These are phyloP conservation scores for Papilio gigon DNA, from an alignment of 2,888 invertebrate species.

Conservation along the genomic window DNA sequence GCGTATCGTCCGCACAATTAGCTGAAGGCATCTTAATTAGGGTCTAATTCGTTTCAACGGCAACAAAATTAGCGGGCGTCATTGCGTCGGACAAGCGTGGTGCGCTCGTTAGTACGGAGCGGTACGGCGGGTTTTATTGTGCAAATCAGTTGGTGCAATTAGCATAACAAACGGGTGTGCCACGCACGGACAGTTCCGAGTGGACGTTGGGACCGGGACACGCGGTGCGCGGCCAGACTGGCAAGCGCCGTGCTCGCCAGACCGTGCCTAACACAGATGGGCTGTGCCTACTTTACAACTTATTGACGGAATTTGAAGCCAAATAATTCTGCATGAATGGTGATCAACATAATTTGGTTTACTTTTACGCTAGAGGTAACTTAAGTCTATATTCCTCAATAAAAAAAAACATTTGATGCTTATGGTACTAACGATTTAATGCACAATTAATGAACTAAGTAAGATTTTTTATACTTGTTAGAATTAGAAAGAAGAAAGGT, in stretches of 20 bases:
- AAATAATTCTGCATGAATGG: not conserved
- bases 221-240: slow-evolving; percentile 70
- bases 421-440: too few species aligned
- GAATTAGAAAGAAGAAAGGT: too few species aligned
- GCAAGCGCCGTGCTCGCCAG: slow-evolving; percentile 63
- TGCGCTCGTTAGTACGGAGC: slow-evolving; percentile 64
- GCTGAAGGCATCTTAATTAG: slow-evolving; percentile 36
- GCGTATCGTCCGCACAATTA: slow-evolving; percentile 36
- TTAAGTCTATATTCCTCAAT: not conserved
- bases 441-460: too few species aligned
- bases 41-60: slow-evolving; percentile 48
- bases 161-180: slow-evolving; percentile 51
- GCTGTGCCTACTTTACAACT: slow-evolving; percentile 60
- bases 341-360: not conserved
- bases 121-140: slow-evolving; percentile 71
- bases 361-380: not conserved
- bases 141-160: slow-evolving; percentile 66
- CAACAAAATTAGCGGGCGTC: slow-evolving; percentile 53
- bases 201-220: slow-evolving; percentile 47
- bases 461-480: too few species aligned
- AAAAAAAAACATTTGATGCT: not conserved
- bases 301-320: slow-evolving; percentile 51
- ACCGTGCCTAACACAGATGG: slow-evolving; percentile 66
- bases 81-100: slow-evolving; percentile 44
- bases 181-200: slow-evolving; percentile 45